These are phyloP conservation scores for Heteractis magnifica DNA, from an alignment of 92 coral and sea anemone species.

Conservation along the genomic window DNA sequence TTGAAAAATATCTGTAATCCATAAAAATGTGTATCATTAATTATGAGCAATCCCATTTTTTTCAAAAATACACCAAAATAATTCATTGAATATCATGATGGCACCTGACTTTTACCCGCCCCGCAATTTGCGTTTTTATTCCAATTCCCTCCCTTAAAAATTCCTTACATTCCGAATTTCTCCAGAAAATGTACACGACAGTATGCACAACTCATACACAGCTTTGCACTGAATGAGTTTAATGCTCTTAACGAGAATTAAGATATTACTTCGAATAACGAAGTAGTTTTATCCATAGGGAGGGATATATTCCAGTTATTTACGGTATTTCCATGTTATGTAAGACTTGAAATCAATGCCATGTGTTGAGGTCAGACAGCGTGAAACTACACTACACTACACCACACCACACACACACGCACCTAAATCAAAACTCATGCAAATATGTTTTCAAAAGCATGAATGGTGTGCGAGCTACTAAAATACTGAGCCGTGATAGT, in stretches of 20 bases:
- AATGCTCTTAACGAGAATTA: not conserved
- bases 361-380: not conserved
- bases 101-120: too few relatives aligned
- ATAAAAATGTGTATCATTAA: too few relatives aligned
- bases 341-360: not conserved
- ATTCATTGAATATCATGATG: too few relatives aligned
- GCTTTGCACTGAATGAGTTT: too few relatives aligned
- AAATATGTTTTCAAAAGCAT: not conserved
- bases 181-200: too few relatives aligned
- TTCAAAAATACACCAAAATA: too few relatives aligned
- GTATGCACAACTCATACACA: too few relatives aligned
- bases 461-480: not conserved
- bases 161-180: too few relatives aligned
- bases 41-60: too few relatives aligned
- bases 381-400: not conserved
- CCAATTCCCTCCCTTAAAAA: too few relatives aligned
- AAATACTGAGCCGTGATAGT: not conserved
- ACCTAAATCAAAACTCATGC: not conserved
- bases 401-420: not conserved
- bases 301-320: not conserved
- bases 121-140: too few relatives aligned
- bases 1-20: too few relatives aligned
- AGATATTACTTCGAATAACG: not conserved
- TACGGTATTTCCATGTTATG: constrained; percentile 2
- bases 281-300: not conserved